Conservation (phyloP, 2,797 vertebrate genomes). For the Halcyon smyrnensis region DNA sequence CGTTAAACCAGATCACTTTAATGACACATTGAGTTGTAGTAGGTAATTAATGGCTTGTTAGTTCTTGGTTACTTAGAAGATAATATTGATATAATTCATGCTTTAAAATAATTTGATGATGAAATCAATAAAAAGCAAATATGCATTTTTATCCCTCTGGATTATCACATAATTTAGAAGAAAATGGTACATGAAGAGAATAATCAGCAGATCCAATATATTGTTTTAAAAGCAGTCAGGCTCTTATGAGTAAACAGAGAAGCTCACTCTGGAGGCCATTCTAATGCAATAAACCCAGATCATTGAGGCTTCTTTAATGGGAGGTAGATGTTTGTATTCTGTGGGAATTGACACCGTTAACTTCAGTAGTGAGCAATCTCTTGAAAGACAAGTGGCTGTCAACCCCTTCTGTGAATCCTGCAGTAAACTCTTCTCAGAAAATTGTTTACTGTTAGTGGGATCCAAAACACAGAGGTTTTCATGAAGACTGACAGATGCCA, state of each 20-base stretch:
- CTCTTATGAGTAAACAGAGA: not conserved
- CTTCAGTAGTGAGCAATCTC: slow-evolving; percentile 11
- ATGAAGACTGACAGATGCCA: slow-evolving; percentile 35
- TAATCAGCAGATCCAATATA: not conserved
- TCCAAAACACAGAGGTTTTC: slow-evolving; percentile 41
- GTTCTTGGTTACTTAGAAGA: slow-evolving; percentile 2
- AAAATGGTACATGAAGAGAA: not conserved
- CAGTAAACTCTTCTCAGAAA: slow-evolving; percentile 40
- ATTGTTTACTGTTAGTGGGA: slow-evolving; percentile 36
- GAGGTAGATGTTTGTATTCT: not conserved
- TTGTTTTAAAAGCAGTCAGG: not conserved
- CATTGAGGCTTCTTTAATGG: not conserved
- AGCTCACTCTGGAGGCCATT: not conserved
- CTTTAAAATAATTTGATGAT: slow-evolving; percentile 22
- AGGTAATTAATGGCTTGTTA: slow-evolving; percentile 15
- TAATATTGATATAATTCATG: slow-evolving; percentile 5
- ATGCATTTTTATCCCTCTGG: not conserved
- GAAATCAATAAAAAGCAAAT: not conserved
- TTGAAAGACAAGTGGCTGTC: slow-evolving; percentile 54
- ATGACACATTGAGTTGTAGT: not conserved
- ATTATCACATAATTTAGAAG: not conserved
- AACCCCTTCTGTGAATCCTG: slow-evolving; percentile 44
- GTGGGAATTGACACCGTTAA: not conserved
- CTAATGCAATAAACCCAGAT: not conserved
- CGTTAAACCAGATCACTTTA: not conserved